These are phyloP conservation scores for Ricordea florida DNA, from an alignment of 92 coral and sea anemone species.

Conservation along the genomic window DNA sequence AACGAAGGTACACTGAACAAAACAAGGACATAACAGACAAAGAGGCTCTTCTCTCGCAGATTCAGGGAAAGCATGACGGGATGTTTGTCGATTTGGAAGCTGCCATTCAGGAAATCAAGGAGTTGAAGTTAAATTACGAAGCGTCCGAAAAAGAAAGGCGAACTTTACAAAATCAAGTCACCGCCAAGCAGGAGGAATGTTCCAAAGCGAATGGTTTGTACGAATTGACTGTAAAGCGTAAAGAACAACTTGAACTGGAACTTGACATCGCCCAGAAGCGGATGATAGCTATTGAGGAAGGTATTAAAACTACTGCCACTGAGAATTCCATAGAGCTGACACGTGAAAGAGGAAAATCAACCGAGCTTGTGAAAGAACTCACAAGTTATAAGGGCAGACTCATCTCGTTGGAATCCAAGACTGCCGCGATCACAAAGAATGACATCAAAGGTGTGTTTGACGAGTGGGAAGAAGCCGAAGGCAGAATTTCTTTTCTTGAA, in stretches of 20 bases:
- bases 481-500: constrained; percentile 60
- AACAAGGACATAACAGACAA: constrained; percentile 38
- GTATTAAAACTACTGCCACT: constrained; percentile 38
- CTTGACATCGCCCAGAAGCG: constrained; percentile 45
- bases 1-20: constrained; percentile 23
- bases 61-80: constrained; percentile 46
- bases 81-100: constrained; percentile 48
- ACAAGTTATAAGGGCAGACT: constrained; percentile 54
- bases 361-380: constrained; percentile 63
- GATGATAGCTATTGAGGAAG: constrained; percentile 39
- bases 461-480: constrained; percentile 78
- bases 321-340: constrained; percentile 56
- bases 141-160: constrained; percentile 58
- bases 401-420: constrained; percentile 63
- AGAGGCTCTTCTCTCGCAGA: constrained; percentile 30
- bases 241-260: constrained; percentile 75
- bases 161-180: constrained; percentile 29
- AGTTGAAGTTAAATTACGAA: constrained; percentile 40
- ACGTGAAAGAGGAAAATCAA: constrained; percentile 53
- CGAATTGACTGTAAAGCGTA: constrained; percentile 59
- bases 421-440: constrained; percentile 63
- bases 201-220: constrained; percentile 19
- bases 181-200: constrained; percentile 15
- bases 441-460: constrained; percentile 63
- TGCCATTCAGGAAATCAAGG: constrained; percentile 27